Evolutionary conservation across 2,113 vertebrate species (phyloP).

Genomic region (Semicossyphus pulcher): DNA sequence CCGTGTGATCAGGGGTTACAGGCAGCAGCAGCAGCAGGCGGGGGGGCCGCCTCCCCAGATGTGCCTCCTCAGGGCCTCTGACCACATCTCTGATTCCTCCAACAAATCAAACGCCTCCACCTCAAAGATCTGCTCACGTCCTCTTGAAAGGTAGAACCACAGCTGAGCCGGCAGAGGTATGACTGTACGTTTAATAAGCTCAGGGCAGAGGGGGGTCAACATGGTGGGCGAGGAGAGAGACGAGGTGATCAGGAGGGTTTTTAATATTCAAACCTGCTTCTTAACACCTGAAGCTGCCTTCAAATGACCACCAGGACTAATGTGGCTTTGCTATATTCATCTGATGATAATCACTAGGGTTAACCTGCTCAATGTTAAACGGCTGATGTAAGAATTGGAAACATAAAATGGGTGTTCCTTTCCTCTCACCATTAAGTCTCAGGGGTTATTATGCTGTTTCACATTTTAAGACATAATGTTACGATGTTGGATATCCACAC

Average conservation of each 20-base stretch:
- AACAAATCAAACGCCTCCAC: slow-evolving; percentile 56
- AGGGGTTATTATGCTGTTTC: no score
- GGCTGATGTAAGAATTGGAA: no score
- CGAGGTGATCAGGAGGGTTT: slow-evolving; percentile 11
- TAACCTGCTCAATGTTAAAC: no score
- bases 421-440: no score
- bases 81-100: slow-evolving; percentile 36
- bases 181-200: slow-evolving; percentile 34
- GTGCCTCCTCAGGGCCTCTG: slow-evolving; percentile 21
- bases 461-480: no score
- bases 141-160: slow-evolving; percentile 29
- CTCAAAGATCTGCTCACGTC: slow-evolving; percentile 16
- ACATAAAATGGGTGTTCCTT: no score
- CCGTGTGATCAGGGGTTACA: slow-evolving; percentile 42
- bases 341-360: no score
- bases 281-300: neutral
- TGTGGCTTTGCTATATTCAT: no score
- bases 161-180: neutral
- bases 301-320: neutral
- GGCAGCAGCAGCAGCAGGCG: slow-evolving; percentile 32
- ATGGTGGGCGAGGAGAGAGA: slow-evolving; percentile 19
- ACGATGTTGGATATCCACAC: no score
- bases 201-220: slow-evolving; percentile 25
- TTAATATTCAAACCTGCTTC: slow-evolving; percentile 5
- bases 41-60: slow-evolving; percentile 31